Base-by-base conservation (phyloP, 2,888 invertebrate genomes). In the Lysandra bellargus region DNA sequence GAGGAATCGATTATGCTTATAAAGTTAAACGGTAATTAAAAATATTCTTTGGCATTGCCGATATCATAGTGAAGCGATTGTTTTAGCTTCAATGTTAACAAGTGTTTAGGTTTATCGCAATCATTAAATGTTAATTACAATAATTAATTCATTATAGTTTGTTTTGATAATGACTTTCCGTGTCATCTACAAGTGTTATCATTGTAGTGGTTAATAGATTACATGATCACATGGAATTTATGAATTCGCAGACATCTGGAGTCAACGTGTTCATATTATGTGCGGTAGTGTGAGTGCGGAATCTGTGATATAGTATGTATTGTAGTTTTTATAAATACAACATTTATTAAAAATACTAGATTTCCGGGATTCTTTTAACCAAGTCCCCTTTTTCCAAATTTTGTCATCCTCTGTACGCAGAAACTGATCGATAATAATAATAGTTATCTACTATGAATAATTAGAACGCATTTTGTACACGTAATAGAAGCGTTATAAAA, bases 71-170 rank as follows among this genome's bases (percentile, higher is more conserved):
- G 14, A 23, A 74, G 57, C 57, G 33, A 76, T 76, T 76, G 76
- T 76, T 76, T 33, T 6, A 76, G 49, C 6, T 57, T 76, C 76
- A 76, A 76, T 76, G 76, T 76, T 76, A 44, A 57, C 74, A 74
- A 74, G 23, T 40, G 40, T 23, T 74, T 44, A 44, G 74, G 12
- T 76, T 76, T 75, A 49, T 76, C 14, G 76, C 74, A 44, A 44
- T 9, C 17, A 74, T 74, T 37, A 53, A 57, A 33, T 53, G 30
- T 14, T 76, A 53, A 57, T 57, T 53, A 57, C 53, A 17, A 33
- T 76, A 49, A 76, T 53, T 57, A 17, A 74, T 74, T 57, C 17
- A 57, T 53, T 53, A 53, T 30, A 1, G 53, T 76, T 76, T 76
- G 76, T 76, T 57, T 76, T 76, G 76, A 53, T 49, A 57, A 75